These are phyloP conservation scores for Amphipoea oculea DNA, from an alignment of 2,888 invertebrate genomes.

Conservation along the genomic window DNA sequence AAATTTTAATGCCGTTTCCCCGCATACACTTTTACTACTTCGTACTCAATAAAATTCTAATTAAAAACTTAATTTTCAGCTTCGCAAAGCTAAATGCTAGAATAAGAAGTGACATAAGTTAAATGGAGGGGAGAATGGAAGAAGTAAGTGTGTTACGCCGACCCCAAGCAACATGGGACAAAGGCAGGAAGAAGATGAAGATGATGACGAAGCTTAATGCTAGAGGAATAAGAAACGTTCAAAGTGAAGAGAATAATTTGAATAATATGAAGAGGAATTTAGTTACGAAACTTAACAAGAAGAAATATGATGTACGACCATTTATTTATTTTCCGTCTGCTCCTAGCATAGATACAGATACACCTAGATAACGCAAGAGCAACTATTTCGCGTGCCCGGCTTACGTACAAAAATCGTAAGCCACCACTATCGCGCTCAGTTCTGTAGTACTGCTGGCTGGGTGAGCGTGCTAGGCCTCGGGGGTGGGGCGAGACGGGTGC, in stretches of 20 bases:
- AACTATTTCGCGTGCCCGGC: too few relatives aligned
- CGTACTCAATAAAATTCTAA: conserved; percentile 36
- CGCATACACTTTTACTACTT: conserved; percentile 42
- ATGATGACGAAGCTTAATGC: conserved; percentile 18
- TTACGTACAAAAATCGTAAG: too few relatives aligned
- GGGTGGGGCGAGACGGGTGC: too few relatives aligned
- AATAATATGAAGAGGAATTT: conserved; percentile 63
- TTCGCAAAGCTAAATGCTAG: conserved; percentile 19
- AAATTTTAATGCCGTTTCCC: conserved; percentile 14
- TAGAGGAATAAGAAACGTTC: not conserved
- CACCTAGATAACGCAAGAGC: too few relatives aligned
- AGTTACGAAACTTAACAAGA: conserved; percentile 37
- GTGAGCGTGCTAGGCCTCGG: too few relatives aligned
- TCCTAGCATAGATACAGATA: too few relatives aligned
- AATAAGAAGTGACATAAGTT: not conserved
- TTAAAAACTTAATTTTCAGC: conserved; percentile 53
- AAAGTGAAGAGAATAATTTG: not conserved
- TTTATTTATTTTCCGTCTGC: not conserved
- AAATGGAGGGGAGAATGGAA: not conserved
- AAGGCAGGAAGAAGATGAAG: not conserved
- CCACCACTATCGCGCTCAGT: too few relatives aligned
- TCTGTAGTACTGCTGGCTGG: too few relatives aligned
- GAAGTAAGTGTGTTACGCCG: not conserved
- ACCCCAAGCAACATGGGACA: not conserved
- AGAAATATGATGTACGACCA: conserved; percentile 65